These are phyloP conservation scores for Pterophyllum scalare DNA, from an alignment of 2,113 vertebrate species.

Conservation along the genomic window DNA sequence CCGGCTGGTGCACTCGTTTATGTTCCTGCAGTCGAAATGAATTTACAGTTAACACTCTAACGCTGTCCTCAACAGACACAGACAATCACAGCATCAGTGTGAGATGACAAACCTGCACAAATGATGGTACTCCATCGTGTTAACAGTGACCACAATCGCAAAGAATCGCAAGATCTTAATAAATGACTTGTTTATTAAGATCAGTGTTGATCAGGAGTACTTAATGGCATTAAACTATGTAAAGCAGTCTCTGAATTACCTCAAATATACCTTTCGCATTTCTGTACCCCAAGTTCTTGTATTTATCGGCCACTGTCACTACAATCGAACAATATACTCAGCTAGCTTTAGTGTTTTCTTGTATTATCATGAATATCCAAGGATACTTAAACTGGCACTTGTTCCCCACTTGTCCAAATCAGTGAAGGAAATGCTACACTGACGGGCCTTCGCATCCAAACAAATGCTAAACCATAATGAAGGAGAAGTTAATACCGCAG, in stretches of 20 bases:
- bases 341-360: not conserved
- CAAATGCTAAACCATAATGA: not conserved
- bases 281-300: not conserved
- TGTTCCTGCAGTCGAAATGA: constrained; percentile 85
- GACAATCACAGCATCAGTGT: not conserved
- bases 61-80: not conserved
- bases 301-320: not conserved
- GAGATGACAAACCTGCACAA: not conserved
- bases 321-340: not conserved
- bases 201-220: not conserved
- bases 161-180: not conserved
- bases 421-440: not conserved
- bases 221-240: not conserved
- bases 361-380: not conserved
- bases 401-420: not conserved
- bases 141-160: not conserved
- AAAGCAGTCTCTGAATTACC: not conserved
- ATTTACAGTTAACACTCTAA: constrained; percentile 5
- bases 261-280: not conserved
- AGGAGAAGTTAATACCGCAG: not conserved
- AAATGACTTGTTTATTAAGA: not conserved
- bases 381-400: not conserved
- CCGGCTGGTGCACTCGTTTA: constrained; percentile 92
- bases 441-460: not conserved
- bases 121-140: not conserved